Base-by-base conservation (phyloP, 2,113 vertebrate species). In the Podarcis raffonei region DNA sequence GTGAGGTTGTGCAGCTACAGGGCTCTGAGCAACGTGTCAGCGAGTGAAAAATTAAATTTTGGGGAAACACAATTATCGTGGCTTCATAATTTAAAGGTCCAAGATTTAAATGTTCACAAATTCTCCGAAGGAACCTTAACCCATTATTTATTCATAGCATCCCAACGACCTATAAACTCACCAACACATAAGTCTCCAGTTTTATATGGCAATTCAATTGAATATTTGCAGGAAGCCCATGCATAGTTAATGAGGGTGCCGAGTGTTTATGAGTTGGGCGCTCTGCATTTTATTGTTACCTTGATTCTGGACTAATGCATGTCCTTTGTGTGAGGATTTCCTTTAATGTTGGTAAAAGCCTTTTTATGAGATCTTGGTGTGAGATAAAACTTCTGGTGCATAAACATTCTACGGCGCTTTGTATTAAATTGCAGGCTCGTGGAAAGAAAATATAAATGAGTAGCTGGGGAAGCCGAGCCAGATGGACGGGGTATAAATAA, bases 161-260 rank as follows among this genome's bases (percentile, higher is more conserved):
- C 20, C 79, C 57, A 82, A n/a, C 37, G 35, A 82, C 53, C 69
- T 65, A 65, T 82, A 74, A 82, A 82, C 72, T 74, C 18, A 18
- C 79, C 32, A 65, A 59, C 9, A 15, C 68, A 87, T 57, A 80
- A 27, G 18, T 75, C 53, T 87, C 39, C 27, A 48, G 69, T 75
- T 81, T 71, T 81, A 39, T 85, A 85, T 82, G 32, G 62, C 4
- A n/a, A 77, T 83, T 83, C 37, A 68, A 35, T 66, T 65, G 85
- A 85, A 42, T 71, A 72, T 74, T 81, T 91, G 2, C 77, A 20
- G 37, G 81, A 91, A 93, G 90, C n/a, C 42, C 2, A 83, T 80
- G 82, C 62, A 75, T 53, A 30, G 3, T 82, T 79, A 59, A 77
- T 81, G 0, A 15, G 48, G 66, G 16, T 7, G 8, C 2, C 15